Evolutionary conservation across 2,888 invertebrate species (phyloP).

Genomic region (Amblyjoppa proteus): DNA sequence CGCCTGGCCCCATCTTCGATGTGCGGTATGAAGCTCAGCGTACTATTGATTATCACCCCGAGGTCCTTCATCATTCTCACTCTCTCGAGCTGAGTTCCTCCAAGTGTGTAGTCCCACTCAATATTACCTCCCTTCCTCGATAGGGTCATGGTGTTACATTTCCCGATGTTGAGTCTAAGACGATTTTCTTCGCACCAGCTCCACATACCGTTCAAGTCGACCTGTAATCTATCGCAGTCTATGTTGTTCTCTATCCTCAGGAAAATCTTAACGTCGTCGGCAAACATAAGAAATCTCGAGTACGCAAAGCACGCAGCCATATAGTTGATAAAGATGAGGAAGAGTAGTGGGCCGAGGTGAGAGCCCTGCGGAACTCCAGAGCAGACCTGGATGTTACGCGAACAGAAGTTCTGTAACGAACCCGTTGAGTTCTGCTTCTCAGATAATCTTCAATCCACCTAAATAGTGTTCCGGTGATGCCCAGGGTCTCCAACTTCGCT

Average conservation of each 20-base stretch:
- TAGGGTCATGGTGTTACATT: neutral
- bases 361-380: conserved; percentile 3
- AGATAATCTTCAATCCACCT: neutral
- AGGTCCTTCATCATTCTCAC: neutral
- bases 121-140: no score
- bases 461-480: neutral
- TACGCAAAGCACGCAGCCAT: neutral
- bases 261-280: neutral
- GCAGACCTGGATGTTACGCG: neutral
- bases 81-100: no score
- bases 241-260: neutral
- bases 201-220: neutral
- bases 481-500: neutral
- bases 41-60: neutral
- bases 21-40: neutral
- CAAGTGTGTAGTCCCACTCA: no score
- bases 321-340: conserved; percentile 16
- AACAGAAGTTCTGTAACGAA: neutral
- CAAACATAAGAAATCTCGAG: conserved; percentile 1
- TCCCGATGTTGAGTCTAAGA: neutral
- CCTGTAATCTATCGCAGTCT: neutral
- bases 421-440: neutral
- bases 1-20: neutral
- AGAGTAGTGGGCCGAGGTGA: neutral
- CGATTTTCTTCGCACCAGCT: neutral